Base-by-base conservation (phyloP, 2,797 vertebrate genomes). In the Rhinella marina region DNA sequence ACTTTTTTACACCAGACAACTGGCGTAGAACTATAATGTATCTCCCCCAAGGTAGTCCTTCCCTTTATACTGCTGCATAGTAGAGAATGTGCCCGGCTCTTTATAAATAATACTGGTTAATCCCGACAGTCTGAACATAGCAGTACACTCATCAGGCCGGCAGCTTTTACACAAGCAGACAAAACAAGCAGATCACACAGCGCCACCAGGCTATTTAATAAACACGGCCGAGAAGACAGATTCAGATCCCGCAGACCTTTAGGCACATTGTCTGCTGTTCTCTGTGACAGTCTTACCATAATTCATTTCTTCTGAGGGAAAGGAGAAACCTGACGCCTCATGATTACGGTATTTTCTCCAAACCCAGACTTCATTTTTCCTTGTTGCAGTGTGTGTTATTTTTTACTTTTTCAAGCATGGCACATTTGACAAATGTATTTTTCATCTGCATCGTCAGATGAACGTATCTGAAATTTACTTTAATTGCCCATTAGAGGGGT, bases 191-290 rank as follows among this genome's bases (percentile, higher is more conserved):
- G 41, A 70, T 73, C 21, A 50, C 41, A 70, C 75, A 79, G 87
- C 19, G 75, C 87, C 32, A 54, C 77, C 73, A 73, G 87, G 82
- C 77, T 85, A 85, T 88, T 85, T 88, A 85, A 88, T 85, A 85
- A 85, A 84, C 82, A 85, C 76, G 62, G 23, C 86, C 75, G 86
- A 85, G 48, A 86, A 88, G 78, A 88, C 83, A 88, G 59, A 85
- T 85, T 88, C 41, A 23, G 23, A 82, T 86, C 48, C 81, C 29
- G 81, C 29, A 57, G 75, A 81, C 78, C 59, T 86, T 27, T 9
- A 82, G 78, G 77, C 66, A 73, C 13, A 72, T 61, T 7, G 54
- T 82, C 80, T 86, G 85, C 84, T 59, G 21, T 21, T 68, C 62
- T 78, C 54, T 48, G 27, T 29, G 8, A 73, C 72, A 52, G 68